phyloP scores from a whole-genome alignment of 2,888 invertebrate genomes.

The Drosophila picticornis region DNA sequence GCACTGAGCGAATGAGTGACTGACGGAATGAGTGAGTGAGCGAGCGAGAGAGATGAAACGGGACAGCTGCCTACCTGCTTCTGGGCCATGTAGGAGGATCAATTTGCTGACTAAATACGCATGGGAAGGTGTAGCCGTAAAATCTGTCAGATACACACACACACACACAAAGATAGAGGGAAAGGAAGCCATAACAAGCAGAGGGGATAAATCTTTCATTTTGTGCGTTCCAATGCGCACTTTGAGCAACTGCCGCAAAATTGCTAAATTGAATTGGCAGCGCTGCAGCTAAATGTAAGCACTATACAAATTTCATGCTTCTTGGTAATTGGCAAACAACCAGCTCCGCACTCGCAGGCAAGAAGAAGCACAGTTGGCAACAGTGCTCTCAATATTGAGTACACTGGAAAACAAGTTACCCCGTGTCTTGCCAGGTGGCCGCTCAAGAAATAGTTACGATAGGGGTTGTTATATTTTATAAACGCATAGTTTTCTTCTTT shows the following conservation, averaged over 20 bases:
- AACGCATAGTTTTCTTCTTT: not conserved
- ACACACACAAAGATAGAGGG: constrained; percentile 1
- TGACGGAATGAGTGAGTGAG: not conserved
- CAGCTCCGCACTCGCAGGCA: constrained; percentile 10
- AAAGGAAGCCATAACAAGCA: constrained; percentile 5
- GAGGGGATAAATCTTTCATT: constrained; percentile 66
- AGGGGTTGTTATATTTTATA: constrained; percentile 52
- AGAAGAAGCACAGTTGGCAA: constrained; percentile 53
- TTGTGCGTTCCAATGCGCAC: constrained; percentile 76
- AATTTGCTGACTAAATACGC: constrained; percentile 79
- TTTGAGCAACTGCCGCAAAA: constrained; percentile 71
- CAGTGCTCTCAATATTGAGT: constrained; percentile 41
- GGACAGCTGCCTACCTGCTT: constrained; percentile 68
- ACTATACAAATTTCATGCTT: constrained; percentile 70
- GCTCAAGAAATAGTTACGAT: constrained; percentile 3
- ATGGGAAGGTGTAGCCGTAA: constrained; percentile 75
- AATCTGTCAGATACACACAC: constrained; percentile 62
- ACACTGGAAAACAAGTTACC: constrained; percentile 55
- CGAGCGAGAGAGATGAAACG: constrained; percentile 4
- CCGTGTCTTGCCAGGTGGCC: constrained; percentile 61
- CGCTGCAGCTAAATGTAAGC: constrained; percentile 18
- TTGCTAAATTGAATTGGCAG: constrained; percentile 72
- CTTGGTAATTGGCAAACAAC: constrained; percentile 73
- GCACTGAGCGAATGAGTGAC: constrained; percentile 45
- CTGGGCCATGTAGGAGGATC: constrained; percentile 70